A percentile compares a stretch with the other conserved stretches of the same genome.
Conservation (phyloP, 2,888 invertebrate species). For the Ornithoptera priamus region DNA sequence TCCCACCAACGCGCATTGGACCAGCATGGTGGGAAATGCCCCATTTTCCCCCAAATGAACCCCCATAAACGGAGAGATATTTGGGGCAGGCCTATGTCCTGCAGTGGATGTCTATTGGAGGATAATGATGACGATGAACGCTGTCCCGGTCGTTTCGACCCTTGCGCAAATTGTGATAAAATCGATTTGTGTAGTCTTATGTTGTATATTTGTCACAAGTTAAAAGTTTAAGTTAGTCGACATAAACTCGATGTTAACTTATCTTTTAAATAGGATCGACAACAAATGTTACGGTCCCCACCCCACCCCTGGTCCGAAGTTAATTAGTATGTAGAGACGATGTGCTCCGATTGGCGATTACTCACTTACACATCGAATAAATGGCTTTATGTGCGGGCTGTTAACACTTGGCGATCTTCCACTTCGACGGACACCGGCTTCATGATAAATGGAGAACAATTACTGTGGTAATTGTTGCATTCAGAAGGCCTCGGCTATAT, state of each 20-base stretch:
- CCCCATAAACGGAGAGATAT: no score
- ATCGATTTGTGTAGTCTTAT: no score
- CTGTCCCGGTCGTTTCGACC: no score
- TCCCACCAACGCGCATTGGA: no score
- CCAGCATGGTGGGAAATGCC: no score
- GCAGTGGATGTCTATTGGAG: no score
- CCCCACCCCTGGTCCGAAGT: slow-evolving; percentile 56
- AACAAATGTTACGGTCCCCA: slow-evolving; percentile 42
- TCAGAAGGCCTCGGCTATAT: background rate
- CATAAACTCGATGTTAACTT: slow-evolving; percentile 22
- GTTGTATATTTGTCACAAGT: background rate
- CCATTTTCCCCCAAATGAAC: no score
- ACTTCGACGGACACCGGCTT: slow-evolving; percentile 23
- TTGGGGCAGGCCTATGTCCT: no score
- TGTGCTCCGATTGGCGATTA: slow-evolving; percentile 67
- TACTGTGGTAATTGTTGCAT: slow-evolving; percentile 5
- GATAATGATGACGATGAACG: no score
- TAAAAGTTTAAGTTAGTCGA: background rate
- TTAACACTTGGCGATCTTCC: slow-evolving; percentile 25
- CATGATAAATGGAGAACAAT: slow-evolving; percentile 8
- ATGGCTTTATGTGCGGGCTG: slow-evolving; percentile 31
- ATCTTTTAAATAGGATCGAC: slow-evolving; percentile 40
- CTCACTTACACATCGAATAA: slow-evolving; percentile 42
- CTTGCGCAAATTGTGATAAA: no score
- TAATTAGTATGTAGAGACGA: slow-evolving; percentile 61